Evolutionary conservation across 64 coral and sea anemone genomes (phyloP), one percentile per base, ranked within the genome.

Genomic region (Montipora capricornis): DNA sequence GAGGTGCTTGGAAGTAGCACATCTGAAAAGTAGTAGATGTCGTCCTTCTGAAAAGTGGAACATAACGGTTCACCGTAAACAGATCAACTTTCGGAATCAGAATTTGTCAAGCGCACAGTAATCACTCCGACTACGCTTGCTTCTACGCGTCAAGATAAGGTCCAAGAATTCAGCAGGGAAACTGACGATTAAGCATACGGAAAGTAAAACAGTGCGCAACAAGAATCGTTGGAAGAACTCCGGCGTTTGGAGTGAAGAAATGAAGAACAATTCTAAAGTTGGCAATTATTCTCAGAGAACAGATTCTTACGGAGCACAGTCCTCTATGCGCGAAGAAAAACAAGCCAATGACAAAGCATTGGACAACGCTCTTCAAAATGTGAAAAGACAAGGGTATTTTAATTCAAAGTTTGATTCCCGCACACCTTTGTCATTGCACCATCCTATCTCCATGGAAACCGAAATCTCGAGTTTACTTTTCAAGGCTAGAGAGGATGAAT

Each of bases 371-470:
- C 44, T 20, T 3, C 19, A 46, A 17, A 8, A 73, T 49, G 53
- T 57, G 53, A 49, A 51, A 50, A 9, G 16, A 47, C 62, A 19
- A 26, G 82, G 82, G 68, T 48, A 86, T 67, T 86, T 86, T 73
- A 50, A 86, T 70, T 86, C 82, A 17, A 86, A 73, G 67, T 86
- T 86, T 70, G 71, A 86, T 47, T 49, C 48, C 71, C 82, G 62
- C 15, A 70, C 2, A 49, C 82, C 82, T 46, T 19, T 86, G 19
- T 86, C 82, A 8, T 19, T 86, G 19, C 17, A 86, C 17, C 46
- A 45, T n/a, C 62, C 66, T 1, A 59, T 73, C 20, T 6, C 82
- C 14, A 70, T 86, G 82, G 82, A 16, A 86, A 86, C 82, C 17
- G 64, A 73, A 22, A 86, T 48, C 8, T 86, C 64, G 19, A 6